Percentiles rank a stretch among this genome's conserved stretches.
Evolutionary conservation across 2,797 vertebrate species (phyloP).

Genomic region (Telmatherina bonti): DNA sequence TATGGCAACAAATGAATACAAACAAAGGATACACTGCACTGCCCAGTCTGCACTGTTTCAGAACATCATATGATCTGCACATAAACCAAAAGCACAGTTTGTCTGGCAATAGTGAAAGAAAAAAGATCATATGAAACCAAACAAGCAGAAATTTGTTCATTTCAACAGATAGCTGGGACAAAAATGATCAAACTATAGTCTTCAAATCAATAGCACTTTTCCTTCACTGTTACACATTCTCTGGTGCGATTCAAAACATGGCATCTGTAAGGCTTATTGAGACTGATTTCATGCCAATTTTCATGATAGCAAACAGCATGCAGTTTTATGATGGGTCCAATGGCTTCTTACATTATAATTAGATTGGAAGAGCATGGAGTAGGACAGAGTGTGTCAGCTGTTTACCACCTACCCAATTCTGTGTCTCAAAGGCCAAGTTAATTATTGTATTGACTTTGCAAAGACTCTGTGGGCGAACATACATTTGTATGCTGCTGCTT

Average conservation of each 20-base stretch:
- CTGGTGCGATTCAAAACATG: not conserved
- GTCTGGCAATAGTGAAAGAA: not conserved
- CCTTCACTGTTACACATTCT: not conserved
- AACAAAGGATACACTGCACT: conserved; percentile 5
- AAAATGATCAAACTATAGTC: not conserved
- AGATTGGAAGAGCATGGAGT: not conserved
- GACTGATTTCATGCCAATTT: not conserved
- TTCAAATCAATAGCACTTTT: not conserved
- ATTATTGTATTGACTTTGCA: conserved; percentile 1
- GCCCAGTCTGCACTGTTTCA: not conserved
- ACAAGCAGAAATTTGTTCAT: not conserved
- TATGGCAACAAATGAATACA: conserved; percentile 15
- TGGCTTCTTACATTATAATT: not conserved
- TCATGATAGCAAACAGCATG: not conserved
- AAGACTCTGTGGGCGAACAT: not conserved
- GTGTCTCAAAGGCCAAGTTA: not conserved
- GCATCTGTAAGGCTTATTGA: not conserved
- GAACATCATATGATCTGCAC: not conserved
- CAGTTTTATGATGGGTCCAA: not conserved
- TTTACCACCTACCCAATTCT: not conserved
- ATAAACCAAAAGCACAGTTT: conserved; percentile 2
- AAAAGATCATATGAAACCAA: not conserved
- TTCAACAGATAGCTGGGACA: not conserved
- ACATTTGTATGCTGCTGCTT: not conserved
- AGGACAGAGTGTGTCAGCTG: not conserved